Evolutionary conservation across 1,140 invertebrate species (phyloP), one percentile per base, ranked within the genome.

Genomic region (Sycobia sp.): DNA sequence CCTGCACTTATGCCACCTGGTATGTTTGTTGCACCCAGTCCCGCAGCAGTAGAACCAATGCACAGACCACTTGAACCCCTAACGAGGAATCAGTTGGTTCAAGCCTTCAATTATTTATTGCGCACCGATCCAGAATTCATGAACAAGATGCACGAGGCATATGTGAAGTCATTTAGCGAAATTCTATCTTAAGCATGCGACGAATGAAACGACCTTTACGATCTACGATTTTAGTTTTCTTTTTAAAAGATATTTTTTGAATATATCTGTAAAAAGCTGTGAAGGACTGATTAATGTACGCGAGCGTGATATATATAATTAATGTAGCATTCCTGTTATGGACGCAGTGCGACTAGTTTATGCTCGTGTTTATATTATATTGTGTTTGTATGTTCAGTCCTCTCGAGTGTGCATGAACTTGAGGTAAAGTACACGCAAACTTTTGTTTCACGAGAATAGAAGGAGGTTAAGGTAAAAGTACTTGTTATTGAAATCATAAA

Each of bases 121-220:
- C 91, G 92, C 80, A 92, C 91, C 79, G 93, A 96, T 79, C 82
- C 89, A 10, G 90, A 92, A 67, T 96, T 95, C 81, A 86, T 94
- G 9, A 89, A 88, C 69, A 93, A 92, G 78, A 82, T 95, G 56
- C 93, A 96, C 77, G 92, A 95, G 82, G 93, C 92, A 49, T 95
- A 95, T 76, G 87, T 94, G 0, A 92, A 93, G 79, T 92, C 90
- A 13, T 91, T 91, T 72, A 86, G 89, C 70, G 89, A 91, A 75
- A 88, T 88, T 70, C 82, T 89, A 23, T 87, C 88, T 60, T 84
- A 83, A 66, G 16, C 29, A n/a, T 4, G 8, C 10, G 13, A 58
- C 0, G 27, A 41, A 29, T 4, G 13, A 4, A 20, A 46, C 23
- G 22, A 56, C 4, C 46, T 20, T 51, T 43, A 32, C 34, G 51